A percentile compares a stretch with the other conserved stretches of the same genome.
These are phyloP conservation scores for Lasioglossum zephyrum DNA, from an alignment of 2,888 invertebrate species.

Conservation along the genomic window DNA sequence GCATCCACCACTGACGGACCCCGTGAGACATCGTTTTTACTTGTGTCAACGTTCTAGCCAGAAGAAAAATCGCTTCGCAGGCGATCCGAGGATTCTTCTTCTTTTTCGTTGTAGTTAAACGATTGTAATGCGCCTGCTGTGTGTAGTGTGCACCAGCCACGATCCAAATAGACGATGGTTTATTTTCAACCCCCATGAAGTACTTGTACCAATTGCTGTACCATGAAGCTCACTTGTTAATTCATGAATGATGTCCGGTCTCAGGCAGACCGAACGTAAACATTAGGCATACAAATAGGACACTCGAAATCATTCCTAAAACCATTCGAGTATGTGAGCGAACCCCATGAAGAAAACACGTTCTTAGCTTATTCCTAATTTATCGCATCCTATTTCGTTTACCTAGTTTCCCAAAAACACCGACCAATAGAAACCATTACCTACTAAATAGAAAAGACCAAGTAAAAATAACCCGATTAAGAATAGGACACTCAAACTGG, in stretches of 20 bases:
- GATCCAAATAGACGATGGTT: background rate
- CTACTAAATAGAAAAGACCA: too few species aligned
- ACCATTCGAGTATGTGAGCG: background rate
- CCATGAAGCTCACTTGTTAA: too few species aligned
- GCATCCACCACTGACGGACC: constrained; percentile 64
- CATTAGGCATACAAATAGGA: background rate
- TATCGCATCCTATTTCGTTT: too few species aligned
- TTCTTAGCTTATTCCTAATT: too few species aligned
- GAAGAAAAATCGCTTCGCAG: constrained; percentile 38
- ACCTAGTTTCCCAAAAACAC: too few species aligned
- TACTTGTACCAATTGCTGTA: background rate
- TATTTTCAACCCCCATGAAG: background rate
- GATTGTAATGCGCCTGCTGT: background rate
- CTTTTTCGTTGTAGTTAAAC: background rate
- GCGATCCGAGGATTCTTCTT: background rate
- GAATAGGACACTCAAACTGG: too few species aligned
- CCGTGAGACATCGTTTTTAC: constrained; percentile 27
- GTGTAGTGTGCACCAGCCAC: background rate
- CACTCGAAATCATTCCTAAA: background rate
- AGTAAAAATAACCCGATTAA: too few species aligned
- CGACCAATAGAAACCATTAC: too few species aligned
- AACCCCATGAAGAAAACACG: too few species aligned
- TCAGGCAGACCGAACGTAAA: background rate
- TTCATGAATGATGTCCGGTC: background rate
- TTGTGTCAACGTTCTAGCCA: constrained; percentile 17